Base-by-base conservation (phyloP, 2,888 invertebrate genomes). In the Tetropium fuscum region DNA sequence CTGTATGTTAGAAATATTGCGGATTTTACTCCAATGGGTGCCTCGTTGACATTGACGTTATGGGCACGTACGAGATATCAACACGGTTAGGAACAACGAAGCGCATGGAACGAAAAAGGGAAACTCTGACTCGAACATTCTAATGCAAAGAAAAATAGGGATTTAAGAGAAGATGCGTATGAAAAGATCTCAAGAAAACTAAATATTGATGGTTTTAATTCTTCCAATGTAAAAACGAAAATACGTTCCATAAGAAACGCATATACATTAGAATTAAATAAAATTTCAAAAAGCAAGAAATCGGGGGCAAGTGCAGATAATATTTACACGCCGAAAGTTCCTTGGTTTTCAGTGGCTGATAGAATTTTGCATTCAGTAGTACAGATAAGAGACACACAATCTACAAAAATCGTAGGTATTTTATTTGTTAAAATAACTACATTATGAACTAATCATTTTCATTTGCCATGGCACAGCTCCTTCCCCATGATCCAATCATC, bases 281-380 rank as follows among this genome's bases (percentile, higher is more conserved):
- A 75, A 72, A 69, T 74, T 70, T 48, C n/a, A 18, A 72, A 73
- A 67, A 72, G 70, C 65, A 70, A 73, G 61, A 69, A 71, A 67
- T 72, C 72, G 2, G 40, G 19, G 19, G 10, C 3, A 10, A n/a
- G 18, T 19, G 19, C 40, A 40, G 40, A 19, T 19, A 5, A 18
- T 19, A 19, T 40, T 10, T 40, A 40, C 19, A 40, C 19, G 19
- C 40, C 18, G 19, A 19, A 40, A 19, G 19, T 40, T 19, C 40
- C 19, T 19, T 40, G 40, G 40, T 40, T 19, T 40, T 2, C 19
- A 10, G 19, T 40, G 5, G 10, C 40, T 19, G 40, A 40, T 40
- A 19, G 18, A 19, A 40, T 32, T 11, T 11, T 32, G 11, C 11
- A 11, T 11, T 10, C 10, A 32, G 32, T 11, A 32, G 32, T 32